These are phyloP conservation scores for Salvelinus fontinalis DNA, from an alignment of 2,113 vertebrate genomes.

Conservation along the genomic window DNA sequence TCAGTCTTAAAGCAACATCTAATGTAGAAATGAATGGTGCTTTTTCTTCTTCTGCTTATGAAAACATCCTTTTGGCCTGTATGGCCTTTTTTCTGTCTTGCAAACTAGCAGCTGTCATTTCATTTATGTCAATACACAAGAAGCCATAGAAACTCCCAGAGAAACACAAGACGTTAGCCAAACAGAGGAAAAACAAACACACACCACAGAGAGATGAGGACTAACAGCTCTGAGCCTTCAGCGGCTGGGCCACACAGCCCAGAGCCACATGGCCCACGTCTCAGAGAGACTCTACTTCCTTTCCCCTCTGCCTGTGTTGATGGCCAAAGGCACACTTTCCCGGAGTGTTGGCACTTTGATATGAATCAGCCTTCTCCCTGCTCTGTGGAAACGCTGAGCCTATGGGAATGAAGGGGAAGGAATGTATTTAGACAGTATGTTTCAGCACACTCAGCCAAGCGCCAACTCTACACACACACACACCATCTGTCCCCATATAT, in stretches of 20 bases:
- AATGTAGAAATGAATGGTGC: background rate
- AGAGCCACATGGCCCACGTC: background rate
- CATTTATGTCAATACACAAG: background rate
- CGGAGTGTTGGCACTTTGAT: background rate
- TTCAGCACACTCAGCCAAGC: background rate
- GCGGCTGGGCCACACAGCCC: background rate
- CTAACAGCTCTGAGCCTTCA: background rate
- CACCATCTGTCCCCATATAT: background rate
- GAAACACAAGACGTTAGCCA: background rate
- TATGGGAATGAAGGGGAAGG: background rate
- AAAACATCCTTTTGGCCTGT: background rate
- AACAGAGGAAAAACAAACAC: background rate
- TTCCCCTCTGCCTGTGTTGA: background rate
- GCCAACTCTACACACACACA: background rate
- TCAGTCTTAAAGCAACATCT: background rate
- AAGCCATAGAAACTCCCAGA: background rate
- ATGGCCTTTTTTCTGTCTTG: background rate
- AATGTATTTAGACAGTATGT: background rate
- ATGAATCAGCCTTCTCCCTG: background rate
- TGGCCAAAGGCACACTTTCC: background rate
- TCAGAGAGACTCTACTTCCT: too few relatives aligned
- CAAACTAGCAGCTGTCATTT: conserved; percentile 24
- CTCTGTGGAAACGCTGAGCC: background rate
- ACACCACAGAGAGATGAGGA: background rate
- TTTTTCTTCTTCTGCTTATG: background rate